Evolutionary conservation across 2,797 vertebrate genomes (phyloP).

Genomic region (Pygocentrus nattereri): DNA sequence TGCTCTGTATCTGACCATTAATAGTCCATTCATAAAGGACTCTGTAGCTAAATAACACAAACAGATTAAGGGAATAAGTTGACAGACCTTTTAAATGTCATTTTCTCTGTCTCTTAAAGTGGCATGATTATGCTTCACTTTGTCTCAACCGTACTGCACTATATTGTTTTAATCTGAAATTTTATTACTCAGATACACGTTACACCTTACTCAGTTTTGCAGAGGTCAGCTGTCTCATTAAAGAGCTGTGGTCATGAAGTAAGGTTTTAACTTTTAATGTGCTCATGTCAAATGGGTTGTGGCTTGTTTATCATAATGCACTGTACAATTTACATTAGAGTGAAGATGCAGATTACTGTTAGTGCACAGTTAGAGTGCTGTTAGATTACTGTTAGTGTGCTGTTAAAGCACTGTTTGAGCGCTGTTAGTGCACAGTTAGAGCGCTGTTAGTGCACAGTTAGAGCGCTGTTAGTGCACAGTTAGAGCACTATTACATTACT

Average conservation of each 20-base stretch:
- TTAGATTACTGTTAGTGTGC: no score
- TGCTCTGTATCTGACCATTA: no score
- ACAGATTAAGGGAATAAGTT: no score
- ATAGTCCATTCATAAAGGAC: no score
- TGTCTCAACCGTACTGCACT: background rate
- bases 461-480: no score
- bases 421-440: no score
- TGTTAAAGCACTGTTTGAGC: no score
- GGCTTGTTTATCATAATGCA: background rate
- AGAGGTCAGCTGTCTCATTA: background rate
- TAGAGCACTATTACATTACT: no score
- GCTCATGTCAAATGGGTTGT: background rate
- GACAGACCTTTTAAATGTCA: no score
- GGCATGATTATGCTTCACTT: background rate
- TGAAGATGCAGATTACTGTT: background rate
- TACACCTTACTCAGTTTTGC: background rate
- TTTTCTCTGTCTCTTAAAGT: background rate
- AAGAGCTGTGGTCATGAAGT: conserved; percentile 14
- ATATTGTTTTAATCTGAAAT: background rate
- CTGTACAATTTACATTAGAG: background rate
- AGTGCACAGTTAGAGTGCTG: no score
- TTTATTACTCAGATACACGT: background rate
- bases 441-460: no score
- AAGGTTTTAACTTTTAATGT: conserved; percentile 3
- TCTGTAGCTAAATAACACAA: no score